A percentile compares a stretch with the other conserved stretches of the same genome.
Evolutionary conservation across 2,888 invertebrate genomes (phyloP).

Genomic region (Eremobia ochroleuca): DNA sequence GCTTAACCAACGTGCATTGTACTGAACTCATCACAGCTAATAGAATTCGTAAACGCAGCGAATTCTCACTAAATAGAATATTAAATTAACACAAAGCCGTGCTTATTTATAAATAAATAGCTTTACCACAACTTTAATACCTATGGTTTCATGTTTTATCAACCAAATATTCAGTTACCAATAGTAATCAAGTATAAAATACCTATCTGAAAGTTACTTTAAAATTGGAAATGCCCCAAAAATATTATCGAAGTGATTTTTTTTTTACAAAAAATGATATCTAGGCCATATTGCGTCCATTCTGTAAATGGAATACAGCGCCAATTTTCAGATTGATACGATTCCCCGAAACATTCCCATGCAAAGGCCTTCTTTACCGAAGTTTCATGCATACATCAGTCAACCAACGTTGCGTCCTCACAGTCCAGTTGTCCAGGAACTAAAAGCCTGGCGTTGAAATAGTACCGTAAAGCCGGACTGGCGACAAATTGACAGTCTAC

Average conservation of each 20-base stretch:
- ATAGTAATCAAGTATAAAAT: not conserved
- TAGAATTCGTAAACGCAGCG: conserved; percentile 75
- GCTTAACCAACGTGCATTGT: conserved; percentile 80
- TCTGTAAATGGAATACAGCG: not conserved
- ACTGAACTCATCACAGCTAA: conserved; percentile 79
- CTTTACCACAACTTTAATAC: not conserved
- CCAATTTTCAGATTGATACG: conserved; percentile 6
- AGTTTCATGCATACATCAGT: conserved; percentile 39
- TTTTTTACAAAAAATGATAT: not conserved
- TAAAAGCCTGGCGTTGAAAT: conserved; percentile 25
- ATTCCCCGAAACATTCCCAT: not conserved
- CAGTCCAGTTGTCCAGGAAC: conserved; percentile 27
- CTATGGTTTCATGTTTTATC: not conserved
- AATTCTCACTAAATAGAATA: conserved; percentile 60
- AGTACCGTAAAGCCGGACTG: conserved; percentile 25
- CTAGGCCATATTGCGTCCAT: not conserved
- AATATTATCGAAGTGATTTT: not conserved
- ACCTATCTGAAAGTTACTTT: not conserved
- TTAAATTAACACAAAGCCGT: conserved; percentile 45
- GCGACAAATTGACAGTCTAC: conserved; percentile 29
- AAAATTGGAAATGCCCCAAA: not conserved
- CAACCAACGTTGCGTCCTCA: conserved; percentile 37
- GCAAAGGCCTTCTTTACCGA: not conserved
- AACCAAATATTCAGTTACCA: not conserved
- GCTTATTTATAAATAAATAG: conserved; percentile 32